phyloP scores from a whole-genome alignment of 1,140 invertebrate species.

The Sycobia sp. region DNA sequence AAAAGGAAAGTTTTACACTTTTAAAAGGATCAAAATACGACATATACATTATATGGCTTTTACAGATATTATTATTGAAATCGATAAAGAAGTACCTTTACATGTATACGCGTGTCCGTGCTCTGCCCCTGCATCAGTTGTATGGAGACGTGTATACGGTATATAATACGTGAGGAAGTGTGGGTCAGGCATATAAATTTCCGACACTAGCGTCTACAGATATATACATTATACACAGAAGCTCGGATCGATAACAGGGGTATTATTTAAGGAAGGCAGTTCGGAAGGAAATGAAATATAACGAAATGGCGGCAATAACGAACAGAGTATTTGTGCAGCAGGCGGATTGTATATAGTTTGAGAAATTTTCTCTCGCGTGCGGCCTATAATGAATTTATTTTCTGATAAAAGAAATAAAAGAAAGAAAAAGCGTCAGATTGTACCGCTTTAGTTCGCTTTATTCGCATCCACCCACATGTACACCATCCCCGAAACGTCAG shows the following conservation, averaged over 20 bases:
- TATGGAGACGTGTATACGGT: too few relatives aligned
- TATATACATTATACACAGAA: too few relatives aligned
- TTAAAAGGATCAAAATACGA: constrained; percentile 33
- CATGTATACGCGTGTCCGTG: neutral
- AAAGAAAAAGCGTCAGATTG: too few relatives aligned
- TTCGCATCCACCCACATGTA: too few relatives aligned
- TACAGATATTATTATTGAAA: constrained; percentile 31
- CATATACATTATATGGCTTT: too few relatives aligned
- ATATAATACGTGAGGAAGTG: neutral
- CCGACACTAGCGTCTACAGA: neutral
- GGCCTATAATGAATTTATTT: too few relatives aligned
- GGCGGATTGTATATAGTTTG: too few relatives aligned
- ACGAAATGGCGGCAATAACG: constrained; percentile 29
- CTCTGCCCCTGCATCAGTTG: too few relatives aligned
- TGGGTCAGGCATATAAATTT: constrained; percentile 13
- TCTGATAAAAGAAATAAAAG: too few relatives aligned
- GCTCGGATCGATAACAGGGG: constrained; percentile 20
- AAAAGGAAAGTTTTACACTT: constrained; percentile 29
- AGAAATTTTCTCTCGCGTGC: too few relatives aligned
- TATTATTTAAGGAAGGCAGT: constrained; percentile 31
- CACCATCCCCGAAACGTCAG: too few relatives aligned
- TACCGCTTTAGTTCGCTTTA: too few relatives aligned
- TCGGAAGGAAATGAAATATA: constrained; percentile 28
- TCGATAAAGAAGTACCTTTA: constrained; percentile 29
- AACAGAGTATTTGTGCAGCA: constrained; percentile 28